Conservation (phyloP, 2,888 invertebrate genomes). For the Andrena chrysosceles region DNA sequence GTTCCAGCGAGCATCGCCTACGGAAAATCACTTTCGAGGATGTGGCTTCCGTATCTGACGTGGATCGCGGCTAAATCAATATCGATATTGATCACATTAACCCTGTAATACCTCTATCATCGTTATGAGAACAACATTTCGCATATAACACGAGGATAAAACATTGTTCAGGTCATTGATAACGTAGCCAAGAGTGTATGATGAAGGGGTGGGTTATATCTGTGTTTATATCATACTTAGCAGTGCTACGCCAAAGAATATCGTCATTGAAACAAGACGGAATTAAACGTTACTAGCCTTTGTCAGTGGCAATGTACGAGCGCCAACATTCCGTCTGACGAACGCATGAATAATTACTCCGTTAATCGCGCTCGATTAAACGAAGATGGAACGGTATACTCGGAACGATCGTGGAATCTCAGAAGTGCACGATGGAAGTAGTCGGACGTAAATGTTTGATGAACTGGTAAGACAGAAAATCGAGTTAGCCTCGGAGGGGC, state of each 20-base stretch:
- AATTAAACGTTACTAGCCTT: neutral
- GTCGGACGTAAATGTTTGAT: constrained; percentile 59
- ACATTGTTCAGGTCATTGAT: no score
- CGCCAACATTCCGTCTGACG: neutral
- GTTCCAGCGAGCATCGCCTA: constrained; percentile 27
- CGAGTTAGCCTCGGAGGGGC: constrained; percentile 43
- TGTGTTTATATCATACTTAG: no score
- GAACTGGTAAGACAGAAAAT: constrained; percentile 57
- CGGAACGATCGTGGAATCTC: constrained; percentile 20
- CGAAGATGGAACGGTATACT: constrained; percentile 35
- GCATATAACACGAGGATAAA: no score
- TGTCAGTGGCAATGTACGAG: neutral
- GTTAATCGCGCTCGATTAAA: constrained; percentile 12
- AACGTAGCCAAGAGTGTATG: no score
- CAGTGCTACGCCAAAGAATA: neutral
- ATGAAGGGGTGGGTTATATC: no score
- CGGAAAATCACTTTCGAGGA: constrained; percentile 31
- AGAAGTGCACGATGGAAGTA: constrained; percentile 36
- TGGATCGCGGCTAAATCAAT: neutral
- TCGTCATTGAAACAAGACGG: neutral
- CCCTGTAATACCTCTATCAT: neutral
- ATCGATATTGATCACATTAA: neutral
- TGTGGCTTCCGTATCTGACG: neutral
- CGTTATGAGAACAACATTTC: neutral
- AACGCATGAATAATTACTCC: constrained; percentile 34